Conservation (phyloP, 2,113 vertebrate genomes). For the Menidia beryllina region DNA sequence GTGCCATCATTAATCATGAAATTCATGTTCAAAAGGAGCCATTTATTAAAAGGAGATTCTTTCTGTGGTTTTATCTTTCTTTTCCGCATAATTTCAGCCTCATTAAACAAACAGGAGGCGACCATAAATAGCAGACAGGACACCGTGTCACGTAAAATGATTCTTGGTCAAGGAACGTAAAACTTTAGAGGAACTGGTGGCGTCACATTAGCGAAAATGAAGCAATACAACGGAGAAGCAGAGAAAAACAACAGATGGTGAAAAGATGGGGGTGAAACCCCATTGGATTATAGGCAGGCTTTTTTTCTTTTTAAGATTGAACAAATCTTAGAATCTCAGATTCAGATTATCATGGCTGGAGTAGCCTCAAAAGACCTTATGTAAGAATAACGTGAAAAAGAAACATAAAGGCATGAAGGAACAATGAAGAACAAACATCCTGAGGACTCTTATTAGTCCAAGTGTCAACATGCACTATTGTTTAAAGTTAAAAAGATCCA, state of each 20-base stretch:
- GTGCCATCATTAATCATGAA: conserved; percentile 49
- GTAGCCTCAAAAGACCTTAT: not conserved
- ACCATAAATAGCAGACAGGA: conserved; percentile 35
- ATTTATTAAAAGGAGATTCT: conserved; percentile 52
- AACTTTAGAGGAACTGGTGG: conserved; percentile 11
- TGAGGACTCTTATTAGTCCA: not conserved
- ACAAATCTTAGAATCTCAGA: not conserved
- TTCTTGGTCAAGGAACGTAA: conserved; percentile 29
- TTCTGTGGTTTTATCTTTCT: conserved; percentile 21
- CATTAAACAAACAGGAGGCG: conserved; percentile 40
- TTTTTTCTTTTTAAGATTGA: not conserved
- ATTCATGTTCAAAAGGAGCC: conserved; percentile 26
- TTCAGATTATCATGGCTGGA: not conserved
- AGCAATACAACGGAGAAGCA: not conserved
- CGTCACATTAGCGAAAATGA: not conserved
- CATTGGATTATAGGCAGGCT: not conserved
- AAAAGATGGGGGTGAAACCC: not conserved
- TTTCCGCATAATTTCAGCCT: conserved; percentile 26
- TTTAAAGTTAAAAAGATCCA: too few relatives aligned
- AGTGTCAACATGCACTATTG: too few relatives aligned
- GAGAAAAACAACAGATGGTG: conserved; percentile 1
- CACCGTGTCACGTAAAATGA: conserved; percentile 13
- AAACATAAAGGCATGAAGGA: not conserved
- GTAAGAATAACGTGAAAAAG: not conserved
- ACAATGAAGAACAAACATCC: not conserved